Base-by-base conservation (phyloP, 64 coral and sea anemone genomes). In the Montipora efflorescens region DNA sequence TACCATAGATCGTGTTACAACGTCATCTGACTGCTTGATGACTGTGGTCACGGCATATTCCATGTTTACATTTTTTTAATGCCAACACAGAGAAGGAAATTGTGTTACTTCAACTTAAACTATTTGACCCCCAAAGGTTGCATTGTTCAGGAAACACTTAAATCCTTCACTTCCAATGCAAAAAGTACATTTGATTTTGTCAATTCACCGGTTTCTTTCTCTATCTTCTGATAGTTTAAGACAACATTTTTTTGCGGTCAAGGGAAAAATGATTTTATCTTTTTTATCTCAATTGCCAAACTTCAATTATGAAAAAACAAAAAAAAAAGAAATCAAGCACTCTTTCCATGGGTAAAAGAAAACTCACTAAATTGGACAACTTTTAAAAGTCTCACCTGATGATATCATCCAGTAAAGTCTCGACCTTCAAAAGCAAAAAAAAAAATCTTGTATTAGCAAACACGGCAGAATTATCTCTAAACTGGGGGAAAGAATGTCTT, bases 321-420 rank as follows among this genome's bases (percentile, higher is more conserved):
- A 11, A 8, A 11, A 8, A 6, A 57, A 57, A 57, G 6, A 57
- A 57, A 57, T 57, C 53, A 57, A 8, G 4, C 11, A n/a, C 64
- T 68, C 8, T 5, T 68, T 68, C 18, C 14, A 13, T 16, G 8
- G 14, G 12, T 12, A 1, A 14, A 68, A 68, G 4, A 18, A 36
- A 36, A 36, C 36, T 36, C 64, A 68, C 12, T 4, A n/a, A n/a
- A 13, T 18, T 18, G 13, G 36, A 36, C 36, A 36, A 36, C 21
- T 23, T 5, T 5, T 15, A 71, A 5, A 22, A 71, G 36, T 36
- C 68, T 7, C 14, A 71, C 98, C 98, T 99, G 48, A 99, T 99
- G 18, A 99, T 99, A 53, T 99, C 98, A 82, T 99, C 98, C 19
- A 99, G 74, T 48, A 99, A 68, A 25, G 88, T 94, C 47, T 99